Evolutionary conservation across 2,888 invertebrate species (phyloP).

Genomic region (Lacanobia wlatinum): DNA sequence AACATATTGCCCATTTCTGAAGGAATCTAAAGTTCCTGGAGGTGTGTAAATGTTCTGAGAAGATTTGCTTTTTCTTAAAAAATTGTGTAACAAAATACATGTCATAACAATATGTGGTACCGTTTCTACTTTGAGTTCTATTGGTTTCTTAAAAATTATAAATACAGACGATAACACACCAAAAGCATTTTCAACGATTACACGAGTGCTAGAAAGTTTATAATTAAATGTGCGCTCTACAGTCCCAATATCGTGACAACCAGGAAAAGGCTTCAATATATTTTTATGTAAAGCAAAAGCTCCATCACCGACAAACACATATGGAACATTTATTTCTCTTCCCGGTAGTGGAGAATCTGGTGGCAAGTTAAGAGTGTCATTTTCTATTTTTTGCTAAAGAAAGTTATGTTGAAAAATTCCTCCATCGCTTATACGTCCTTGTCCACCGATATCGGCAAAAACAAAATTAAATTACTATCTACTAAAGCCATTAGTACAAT

Average conservation of each 20-base stretch:
- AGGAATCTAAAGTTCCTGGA: not conserved
- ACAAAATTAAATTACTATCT: not conserved
- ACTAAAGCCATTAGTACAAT: not conserved
- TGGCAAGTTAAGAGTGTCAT: not conserved
- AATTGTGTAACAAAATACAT: not conserved
- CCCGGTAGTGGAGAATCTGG: not conserved
- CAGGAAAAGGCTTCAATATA: not conserved
- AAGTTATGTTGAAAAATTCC: too few relatives aligned
- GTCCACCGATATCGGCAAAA: not conserved
- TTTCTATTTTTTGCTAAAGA: not conserved
- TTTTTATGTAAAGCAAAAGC: conserved; percentile 1
- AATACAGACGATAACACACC: not conserved
- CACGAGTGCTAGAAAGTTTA: not conserved
- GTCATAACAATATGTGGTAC: conserved; percentile 2
- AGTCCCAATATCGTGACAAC: not conserved
- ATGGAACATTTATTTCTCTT: not conserved
- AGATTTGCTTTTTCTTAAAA: not conserved
- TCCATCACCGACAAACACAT: not conserved
- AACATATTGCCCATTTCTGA: not conserved
- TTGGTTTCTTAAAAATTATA: not conserved
- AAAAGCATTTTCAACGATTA: not conserved
- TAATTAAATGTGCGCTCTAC: not conserved
- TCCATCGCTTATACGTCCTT: too few relatives aligned
- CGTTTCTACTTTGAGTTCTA: not conserved
- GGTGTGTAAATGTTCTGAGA: not conserved